Evolutionary conservation across 2,113 vertebrate genomes (phyloP), one percentile per base, ranked within the genome.

Genomic region (Halichoerus grypus): DNA sequence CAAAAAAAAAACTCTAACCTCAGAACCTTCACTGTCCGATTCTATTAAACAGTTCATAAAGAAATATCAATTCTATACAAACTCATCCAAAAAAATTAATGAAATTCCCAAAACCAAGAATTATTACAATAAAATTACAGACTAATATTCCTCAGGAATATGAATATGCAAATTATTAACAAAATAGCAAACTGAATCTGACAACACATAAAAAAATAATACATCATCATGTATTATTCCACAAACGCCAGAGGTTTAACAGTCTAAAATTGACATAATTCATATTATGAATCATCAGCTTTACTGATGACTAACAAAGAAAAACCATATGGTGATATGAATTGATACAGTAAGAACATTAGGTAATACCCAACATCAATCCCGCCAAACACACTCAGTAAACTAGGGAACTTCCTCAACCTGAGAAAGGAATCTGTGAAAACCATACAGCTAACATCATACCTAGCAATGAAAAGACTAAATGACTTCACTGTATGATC

Each of bases 41-140:
- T 83, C 77, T 55, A 63, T 42, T n/a, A 82, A 94, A 24, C 19
- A 88, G 74, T 65, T 90, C n/a, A 63, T n/a, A 39, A 61, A 94
- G 39, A 51, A 79, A 72, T 31, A 80, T 31, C 51, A 72, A 88
- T 24, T 79, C 85, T 61, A 53, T 55, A 80, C 12, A 63, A 82
- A 53, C 67, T 61, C 55, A 42, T 63, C 18, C 53, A 72, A 67
- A 94, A 94, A 61, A 81, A 49, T 31, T 88, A 88, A 82, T 72
- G 33, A 7, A 36, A 82, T 63, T 71, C 53, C 65, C 42, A 8
- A 63, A 81, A 72, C 63, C 33, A 89, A 74, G 53, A 72, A 88
- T 31, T 33, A 39, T 74, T 82, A 63, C 19, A 81, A 82, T 71
- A 63, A 72, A 88, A 89, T 81, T 31, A 61, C 5, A 81, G 63